Base-by-base conservation (phyloP, 2,113 vertebrate species). In the Dicentrarchus labrax region DNA sequence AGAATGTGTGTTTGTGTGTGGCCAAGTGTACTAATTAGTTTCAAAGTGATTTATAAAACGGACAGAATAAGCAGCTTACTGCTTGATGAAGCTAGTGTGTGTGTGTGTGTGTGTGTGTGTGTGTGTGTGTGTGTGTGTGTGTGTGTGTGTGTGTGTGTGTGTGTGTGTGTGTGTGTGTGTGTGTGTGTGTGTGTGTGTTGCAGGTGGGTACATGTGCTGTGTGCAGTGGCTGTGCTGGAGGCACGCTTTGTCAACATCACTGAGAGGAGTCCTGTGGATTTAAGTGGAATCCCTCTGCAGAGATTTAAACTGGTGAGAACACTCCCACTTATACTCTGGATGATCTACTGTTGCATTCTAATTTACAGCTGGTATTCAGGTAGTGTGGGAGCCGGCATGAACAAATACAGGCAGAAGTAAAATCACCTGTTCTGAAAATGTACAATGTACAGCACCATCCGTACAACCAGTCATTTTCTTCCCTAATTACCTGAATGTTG, bases 201-300 rank as follows among this genome's bases (percentile, higher is more conserved):
- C 84, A 99, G 98, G 92, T 99, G 98, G 98, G 95, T 98, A 4
- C 98, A 99, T 0, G 95, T 99, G 5, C 94, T 99, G 91, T 99
- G 98, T 76, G 98, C 98, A 0, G 97, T 99, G 0, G 97, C 98
- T 0, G 97, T 99, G 51, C 95, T 97, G 0, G 98, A 99, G 84
- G 98, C 96, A 0, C 96, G 96, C 9, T 99, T 99, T 76, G 93
- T 98, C 80, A 98, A 95, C 8, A 93, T 97, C 76, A 93, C 95
- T 0, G 96, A 99, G 66, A 96, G 98, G 79, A 97, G 97, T 51
- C 98, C 98, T 0, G 98, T 99, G 87, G 98, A 99, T 54, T 94
- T 99, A 85, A 97, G 96, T 59, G 95, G 95, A 77, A 98, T 99
- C 86, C 97, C 98, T 0, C 94, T 98, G 91, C 98, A 98, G 90